Evolutionary conservation across 2,113 vertebrate genomes (phyloP).

Genomic region (Tachysurus vachellii): DNA sequence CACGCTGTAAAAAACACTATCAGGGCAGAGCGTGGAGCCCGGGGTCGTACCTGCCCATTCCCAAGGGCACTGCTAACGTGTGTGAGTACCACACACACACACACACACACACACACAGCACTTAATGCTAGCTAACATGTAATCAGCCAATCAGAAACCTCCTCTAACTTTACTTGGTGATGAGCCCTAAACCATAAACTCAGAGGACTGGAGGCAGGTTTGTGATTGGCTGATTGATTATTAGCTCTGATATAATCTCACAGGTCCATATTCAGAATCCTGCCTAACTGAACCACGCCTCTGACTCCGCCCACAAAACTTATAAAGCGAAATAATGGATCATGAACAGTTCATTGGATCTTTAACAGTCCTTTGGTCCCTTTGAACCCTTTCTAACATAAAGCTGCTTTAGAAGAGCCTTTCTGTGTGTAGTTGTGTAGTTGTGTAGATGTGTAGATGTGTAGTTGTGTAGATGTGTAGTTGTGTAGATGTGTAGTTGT

Average conservation of each 20-base stretch:
- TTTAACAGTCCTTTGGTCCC: background rate
- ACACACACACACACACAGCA: background rate
- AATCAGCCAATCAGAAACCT: background rate
- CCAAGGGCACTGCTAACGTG: constrained; percentile 97
- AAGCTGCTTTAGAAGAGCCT: too few relatives aligned
- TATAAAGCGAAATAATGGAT: background rate
- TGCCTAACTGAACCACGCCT: background rate
- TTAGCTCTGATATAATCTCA: background rate
- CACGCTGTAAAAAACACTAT: constrained; percentile 95
- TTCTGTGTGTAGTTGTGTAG: too few relatives aligned
- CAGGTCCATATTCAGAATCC: background rate
- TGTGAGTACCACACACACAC: constrained; percentile 82
- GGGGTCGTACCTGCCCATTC: constrained; percentile 96
- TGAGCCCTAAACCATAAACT: background rate
- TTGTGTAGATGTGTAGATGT: too few relatives aligned
- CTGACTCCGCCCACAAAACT: background rate
- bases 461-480: too few relatives aligned
- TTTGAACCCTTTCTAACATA: background rate
- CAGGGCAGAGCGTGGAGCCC: constrained; percentile 94
- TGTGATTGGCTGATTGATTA: too few relatives aligned
- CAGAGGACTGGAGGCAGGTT: background rate
- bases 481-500: too few relatives aligned
- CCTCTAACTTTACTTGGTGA: background rate
- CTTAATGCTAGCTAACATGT: background rate
- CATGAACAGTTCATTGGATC: background rate